phyloP scores from a whole-genome alignment of 2,888 invertebrate species.

The Stenichneumon culpator region DNA sequence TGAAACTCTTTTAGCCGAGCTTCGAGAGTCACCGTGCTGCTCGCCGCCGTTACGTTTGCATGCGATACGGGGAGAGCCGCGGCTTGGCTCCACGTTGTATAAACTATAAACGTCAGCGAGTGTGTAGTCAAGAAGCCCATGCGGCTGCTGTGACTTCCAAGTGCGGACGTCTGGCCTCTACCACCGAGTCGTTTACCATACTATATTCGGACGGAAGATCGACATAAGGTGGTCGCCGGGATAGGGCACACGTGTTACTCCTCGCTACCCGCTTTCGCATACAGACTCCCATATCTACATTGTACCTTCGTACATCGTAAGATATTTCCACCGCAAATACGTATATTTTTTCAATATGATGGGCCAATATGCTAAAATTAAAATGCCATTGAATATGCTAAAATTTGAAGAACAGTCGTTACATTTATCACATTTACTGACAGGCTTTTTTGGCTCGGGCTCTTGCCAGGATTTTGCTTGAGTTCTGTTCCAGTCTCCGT shows the following conservation, averaged over 20 bases:
- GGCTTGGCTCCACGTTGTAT: conserved; percentile 37
- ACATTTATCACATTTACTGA: neutral
- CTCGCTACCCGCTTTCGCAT: neutral
- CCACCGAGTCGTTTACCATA: conserved; percentile 26
- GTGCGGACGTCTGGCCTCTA: conserved; percentile 48
- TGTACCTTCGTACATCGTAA: neutral
- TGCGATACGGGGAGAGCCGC: conserved; percentile 5
- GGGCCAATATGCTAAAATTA: neutral
- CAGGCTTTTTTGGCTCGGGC: neutral
- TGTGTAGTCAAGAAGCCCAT: conserved; percentile 24
- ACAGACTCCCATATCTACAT: neutral
- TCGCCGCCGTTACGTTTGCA: conserved; percentile 16
- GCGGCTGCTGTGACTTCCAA: conserved; percentile 40
- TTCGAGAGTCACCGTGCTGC: neutral
- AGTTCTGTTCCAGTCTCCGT: no score
- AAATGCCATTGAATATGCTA: neutral
- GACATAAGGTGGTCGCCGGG: conserved; percentile 49
- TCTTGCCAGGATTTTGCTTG: no score
- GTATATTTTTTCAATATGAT: neutral
- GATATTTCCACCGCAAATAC: neutral
- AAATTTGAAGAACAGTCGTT: neutral
- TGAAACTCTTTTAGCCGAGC: conserved; percentile 16
- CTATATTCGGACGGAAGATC: conserved; percentile 41
- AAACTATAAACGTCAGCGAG: conserved; percentile 47
- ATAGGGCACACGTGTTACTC: conserved; percentile 42